These are phyloP conservation scores for Protodeltote pygarga DNA, from an alignment of 2,888 invertebrate species.

Conservation along the genomic window DNA sequence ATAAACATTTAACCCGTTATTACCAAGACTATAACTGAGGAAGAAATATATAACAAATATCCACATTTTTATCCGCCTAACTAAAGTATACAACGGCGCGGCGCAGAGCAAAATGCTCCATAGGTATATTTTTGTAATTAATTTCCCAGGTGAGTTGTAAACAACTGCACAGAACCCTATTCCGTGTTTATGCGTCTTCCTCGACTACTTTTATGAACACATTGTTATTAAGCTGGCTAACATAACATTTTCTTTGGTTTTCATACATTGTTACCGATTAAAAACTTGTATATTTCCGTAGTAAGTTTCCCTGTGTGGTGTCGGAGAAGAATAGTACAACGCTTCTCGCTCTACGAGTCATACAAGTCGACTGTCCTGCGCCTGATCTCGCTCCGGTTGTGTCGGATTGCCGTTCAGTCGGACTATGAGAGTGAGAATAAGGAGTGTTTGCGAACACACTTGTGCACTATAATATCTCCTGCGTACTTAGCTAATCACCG, in stretches of 20 bases:
- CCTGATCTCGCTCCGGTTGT: too few species aligned
- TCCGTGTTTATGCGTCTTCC: slow-evolving; percentile 60
- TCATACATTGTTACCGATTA: slow-evolving; percentile 19
- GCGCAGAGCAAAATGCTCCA: slow-evolving; percentile 43
- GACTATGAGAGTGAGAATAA: too few species aligned
- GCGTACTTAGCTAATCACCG: too few species aligned
- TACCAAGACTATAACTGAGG: not conserved
- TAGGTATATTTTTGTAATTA: slow-evolving; percentile 69
- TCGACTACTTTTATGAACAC: slow-evolving; percentile 59
- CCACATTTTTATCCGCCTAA: slow-evolving; percentile 32
- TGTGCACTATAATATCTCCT: too few species aligned
- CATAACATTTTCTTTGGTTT: slow-evolving; percentile 45
- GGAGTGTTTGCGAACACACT: too few species aligned
- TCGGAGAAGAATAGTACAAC: too few species aligned
- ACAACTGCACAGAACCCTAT: slow-evolving; percentile 62
- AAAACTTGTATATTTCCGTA: slow-evolving; percentile 15
- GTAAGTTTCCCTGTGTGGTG: too few species aligned
- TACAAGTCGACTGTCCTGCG: too few species aligned
- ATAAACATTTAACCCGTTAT: slow-evolving; percentile 1
- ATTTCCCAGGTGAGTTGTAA: slow-evolving; percentile 73
- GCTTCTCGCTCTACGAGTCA: too few species aligned
- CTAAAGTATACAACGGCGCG: slow-evolving; percentile 25
- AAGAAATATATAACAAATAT: slow-evolving; percentile 34
- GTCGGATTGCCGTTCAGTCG: too few species aligned
- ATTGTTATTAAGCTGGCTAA: slow-evolving; percentile 58